Percentiles rank a stretch among this genome's conserved stretches.
Evolutionary conservation across 2,888 invertebrate species (phyloP).

Genomic region (Apotomis turbidana): DNA sequence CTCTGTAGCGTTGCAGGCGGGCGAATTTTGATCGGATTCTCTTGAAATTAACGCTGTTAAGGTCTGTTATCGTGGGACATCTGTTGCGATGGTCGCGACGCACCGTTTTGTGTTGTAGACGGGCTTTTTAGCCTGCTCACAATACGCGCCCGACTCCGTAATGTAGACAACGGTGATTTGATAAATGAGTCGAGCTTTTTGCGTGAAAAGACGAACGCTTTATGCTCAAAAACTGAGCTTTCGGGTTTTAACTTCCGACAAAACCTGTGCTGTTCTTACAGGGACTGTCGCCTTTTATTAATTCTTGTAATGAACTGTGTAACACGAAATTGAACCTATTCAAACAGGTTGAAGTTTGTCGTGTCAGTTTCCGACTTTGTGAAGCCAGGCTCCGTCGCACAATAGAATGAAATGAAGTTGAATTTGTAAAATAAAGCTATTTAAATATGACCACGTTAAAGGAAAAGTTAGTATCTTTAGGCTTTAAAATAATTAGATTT

Average conservation of each 20-base stretch:
- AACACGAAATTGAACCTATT: conserved; percentile 44
- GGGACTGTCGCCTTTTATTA: conserved; percentile 54
- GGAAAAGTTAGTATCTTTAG: too few species aligned
- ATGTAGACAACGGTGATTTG: conserved; percentile 78
- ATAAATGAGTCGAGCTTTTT: conserved; percentile 75
- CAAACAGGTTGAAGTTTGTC: conserved; percentile 41
- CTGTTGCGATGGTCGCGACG: conserved; percentile 53
- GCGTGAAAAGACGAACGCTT: conserved; percentile 69
- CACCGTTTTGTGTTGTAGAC: conserved; percentile 64
- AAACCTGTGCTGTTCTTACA: conserved; percentile 61
- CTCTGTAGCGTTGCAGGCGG: conserved; percentile 29
- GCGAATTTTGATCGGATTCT: conserved; percentile 45
- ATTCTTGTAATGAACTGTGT: conserved; percentile 53
- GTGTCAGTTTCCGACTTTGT: conserved; percentile 34
- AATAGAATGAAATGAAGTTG: conserved; percentile 19
- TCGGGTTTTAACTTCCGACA: conserved; percentile 47
- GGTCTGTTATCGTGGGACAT: conserved; percentile 60
- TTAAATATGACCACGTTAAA: background rate
- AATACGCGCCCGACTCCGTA: conserved; percentile 68
- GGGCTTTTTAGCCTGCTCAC: conserved; percentile 74
- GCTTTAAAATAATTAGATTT: too few species aligned
- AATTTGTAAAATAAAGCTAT: conserved; percentile 41
- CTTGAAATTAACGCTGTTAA: conserved; percentile 52
- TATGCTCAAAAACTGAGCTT: conserved; percentile 58
- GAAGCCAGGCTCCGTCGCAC: conserved; percentile 23